Conservation (phyloP, 2,113 vertebrate genomes). For the Dipodomys ordii region DNA sequence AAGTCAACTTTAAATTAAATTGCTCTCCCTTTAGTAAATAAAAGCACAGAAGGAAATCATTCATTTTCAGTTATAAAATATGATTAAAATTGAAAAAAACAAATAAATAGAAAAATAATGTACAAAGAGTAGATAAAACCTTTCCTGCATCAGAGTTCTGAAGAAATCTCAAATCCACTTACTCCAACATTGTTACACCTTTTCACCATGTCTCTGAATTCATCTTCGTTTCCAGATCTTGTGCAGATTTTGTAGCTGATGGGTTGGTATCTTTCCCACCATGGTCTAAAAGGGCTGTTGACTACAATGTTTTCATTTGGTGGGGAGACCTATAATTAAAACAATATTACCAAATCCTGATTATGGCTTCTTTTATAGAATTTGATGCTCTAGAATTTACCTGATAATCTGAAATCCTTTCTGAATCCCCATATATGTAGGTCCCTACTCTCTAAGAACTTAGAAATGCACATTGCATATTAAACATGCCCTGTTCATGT, state of each 20-base stretch:
- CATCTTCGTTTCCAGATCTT: slow-evolving; percentile 92
- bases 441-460: not conserved
- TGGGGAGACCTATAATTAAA: slow-evolving; percentile 79
- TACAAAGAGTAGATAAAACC: not conserved
- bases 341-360: not conserved
- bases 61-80: not conserved
- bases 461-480: not conserved
- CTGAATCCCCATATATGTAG: not conserved
- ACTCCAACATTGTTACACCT: not conserved
- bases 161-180: not conserved
- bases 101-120: not conserved
- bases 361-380: not conserved
- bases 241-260: slow-evolving; percentile 94
- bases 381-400: not conserved
- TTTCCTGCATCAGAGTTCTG: not conserved
- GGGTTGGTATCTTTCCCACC: slow-evolving; percentile 97
- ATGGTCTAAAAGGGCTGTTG: slow-evolving; percentile 88
- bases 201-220: slow-evolving; percentile 85
- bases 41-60: not conserved
- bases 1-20: not conserved
- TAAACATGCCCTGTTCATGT: not conserved
- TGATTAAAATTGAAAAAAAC: not conserved
- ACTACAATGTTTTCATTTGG: slow-evolving; percentile 92
- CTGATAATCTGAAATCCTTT: not conserved
- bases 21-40: not conserved